Base-by-base conservation (phyloP, 2,113 vertebrate genomes). In the Platichthys flesus region DNA sequence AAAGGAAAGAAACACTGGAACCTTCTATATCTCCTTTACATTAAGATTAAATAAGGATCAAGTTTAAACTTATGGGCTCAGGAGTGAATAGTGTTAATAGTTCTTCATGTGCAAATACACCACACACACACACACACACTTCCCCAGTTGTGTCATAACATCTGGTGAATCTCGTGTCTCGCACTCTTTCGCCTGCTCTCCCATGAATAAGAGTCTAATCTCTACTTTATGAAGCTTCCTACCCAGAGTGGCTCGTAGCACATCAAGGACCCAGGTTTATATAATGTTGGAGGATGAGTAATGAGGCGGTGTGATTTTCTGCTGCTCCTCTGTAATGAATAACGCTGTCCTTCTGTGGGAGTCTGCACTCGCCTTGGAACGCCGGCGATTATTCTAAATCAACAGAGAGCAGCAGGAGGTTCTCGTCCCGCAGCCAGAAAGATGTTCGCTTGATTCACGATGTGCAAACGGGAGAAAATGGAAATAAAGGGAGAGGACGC, bases 301-400 rank as follows among this genome's bases (percentile, higher is more conserved):
- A 86, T 82, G 87, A 86, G 69, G 61, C 81, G 10, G 74, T 52
- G 20, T 54, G 76, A 55, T 62, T 83, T 54, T 74, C 54, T 13
- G 54, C 54, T 7, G 54, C 79, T 81, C 60, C 76, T 55, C 51
- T 35, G 74, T 77, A 74, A 81, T 81, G 86, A 88, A 86, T 86
- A 86, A 88, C 65, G 45, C 67, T 15, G 78, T 87, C 84, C 73
- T 82, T 85, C 75, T 68, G 78, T 62, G 67, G 84, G 82, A 71
- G 82, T 78, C 3, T 42, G 40, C 40, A 3, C 40, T 81, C 49
- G 24, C 83, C 72, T 71, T 79, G 79, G 82, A 81, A 81, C 74
- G 31, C 31, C 62, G 40, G 69, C 54, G 76, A 86, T 86, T 83
- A 81, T 86, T 86, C 74, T 63, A 82, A 83, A 88, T 83, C 85